These are phyloP conservation scores for Coluber constrictor DNA, from an alignment of 2,797 vertebrate species.

Conservation along the genomic window DNA sequence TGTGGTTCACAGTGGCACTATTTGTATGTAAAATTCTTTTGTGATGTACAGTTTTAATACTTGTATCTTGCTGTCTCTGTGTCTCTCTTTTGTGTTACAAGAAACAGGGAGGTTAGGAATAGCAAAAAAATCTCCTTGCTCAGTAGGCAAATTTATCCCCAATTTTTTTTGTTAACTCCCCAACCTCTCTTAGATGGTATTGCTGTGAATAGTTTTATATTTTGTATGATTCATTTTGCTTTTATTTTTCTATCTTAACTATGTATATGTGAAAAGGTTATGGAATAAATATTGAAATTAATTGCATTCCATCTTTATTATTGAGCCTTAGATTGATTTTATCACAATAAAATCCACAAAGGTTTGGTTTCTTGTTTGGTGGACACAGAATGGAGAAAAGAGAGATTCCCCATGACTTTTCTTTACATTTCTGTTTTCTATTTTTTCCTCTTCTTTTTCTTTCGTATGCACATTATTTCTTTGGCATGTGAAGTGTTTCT, in stretches of 20 bases:
- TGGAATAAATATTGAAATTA: constrained; percentile 71
- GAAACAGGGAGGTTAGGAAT: constrained; percentile 55
- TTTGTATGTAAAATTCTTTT: constrained; percentile 52
- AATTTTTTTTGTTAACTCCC: constrained; percentile 48
- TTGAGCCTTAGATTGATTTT: constrained; percentile 27
- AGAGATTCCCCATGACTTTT: neutral
- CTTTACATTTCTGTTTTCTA: constrained; percentile 32
- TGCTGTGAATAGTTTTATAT: constrained; percentile 72
- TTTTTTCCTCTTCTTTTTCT: constrained; percentile 5
- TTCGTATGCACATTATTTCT: constrained; percentile 39
- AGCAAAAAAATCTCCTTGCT: constrained; percentile 45
- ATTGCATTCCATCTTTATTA: constrained; percentile 57
- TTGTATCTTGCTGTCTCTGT: constrained; percentile 32
- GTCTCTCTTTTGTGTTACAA: constrained; percentile 50
- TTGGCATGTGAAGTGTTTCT: constrained; percentile 43
- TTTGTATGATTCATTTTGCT: constrained; percentile 74
- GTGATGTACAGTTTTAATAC: constrained; percentile 49
- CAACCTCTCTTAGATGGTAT: constrained; percentile 52
- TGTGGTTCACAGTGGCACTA: constrained; percentile 44
- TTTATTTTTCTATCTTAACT: constrained; percentile 79
- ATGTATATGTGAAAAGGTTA: constrained; percentile 65
- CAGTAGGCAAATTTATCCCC: constrained; percentile 42
- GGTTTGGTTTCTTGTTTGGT: neutral
- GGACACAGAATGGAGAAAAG: rapidly evolving
- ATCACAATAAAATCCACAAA: neutral